Base-by-base conservation (phyloP, 2,113 vertebrate genomes). In the Corythoichthys intestinalis region DNA sequence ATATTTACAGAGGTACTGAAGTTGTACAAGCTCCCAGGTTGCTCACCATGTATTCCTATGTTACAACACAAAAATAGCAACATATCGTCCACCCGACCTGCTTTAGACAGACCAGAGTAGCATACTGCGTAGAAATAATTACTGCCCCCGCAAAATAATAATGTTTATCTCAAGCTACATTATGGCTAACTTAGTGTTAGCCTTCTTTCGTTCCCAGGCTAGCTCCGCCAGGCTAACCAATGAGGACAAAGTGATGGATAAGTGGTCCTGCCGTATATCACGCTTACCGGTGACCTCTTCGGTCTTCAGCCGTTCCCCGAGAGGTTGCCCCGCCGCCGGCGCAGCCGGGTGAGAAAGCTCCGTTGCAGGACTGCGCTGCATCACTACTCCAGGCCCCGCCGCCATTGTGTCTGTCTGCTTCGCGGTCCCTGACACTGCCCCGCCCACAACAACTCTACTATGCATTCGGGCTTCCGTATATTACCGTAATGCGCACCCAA, bases 231-330 rank as follows among this genome's bases (percentile, higher is more conserved):
- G 53, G 28, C 53, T 56, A 56, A 4, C 53, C 20, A n/a, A 44
- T 6, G 11, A 4, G 7, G 35, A 8, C 17, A 39, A 44, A 37
- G 17, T 20, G 41, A 44, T 20, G 10, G 20, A 11, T 6, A 2
- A 20, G 34, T 12, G 4, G 4, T 12, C 12, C 34, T 2, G 14
- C 11, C 1, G 44, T 47, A 14, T 7, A 46, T 14, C n/a, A 34
- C 11, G 61, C 61, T 63, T 47, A 93, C 92, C 92, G 20, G 91
- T 90, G 2, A 86, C 80, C 20, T 93, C 92, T 66, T 93, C 92
- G 0, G 70, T n/a, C 86, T 85, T 92, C 14, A 59, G 8, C 46
- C 91, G 85, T 2, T 93, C 91, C 61, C 50, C 80, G 4, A 83
- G 73, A 13, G 59, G 48, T 50, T 85, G 84, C 38, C 60, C 78